A percentile compares a stretch with the other conserved stretches of the same genome.
Conservation (phyloP, 2,888 invertebrate genomes). For the Selenia dentaria region DNA sequence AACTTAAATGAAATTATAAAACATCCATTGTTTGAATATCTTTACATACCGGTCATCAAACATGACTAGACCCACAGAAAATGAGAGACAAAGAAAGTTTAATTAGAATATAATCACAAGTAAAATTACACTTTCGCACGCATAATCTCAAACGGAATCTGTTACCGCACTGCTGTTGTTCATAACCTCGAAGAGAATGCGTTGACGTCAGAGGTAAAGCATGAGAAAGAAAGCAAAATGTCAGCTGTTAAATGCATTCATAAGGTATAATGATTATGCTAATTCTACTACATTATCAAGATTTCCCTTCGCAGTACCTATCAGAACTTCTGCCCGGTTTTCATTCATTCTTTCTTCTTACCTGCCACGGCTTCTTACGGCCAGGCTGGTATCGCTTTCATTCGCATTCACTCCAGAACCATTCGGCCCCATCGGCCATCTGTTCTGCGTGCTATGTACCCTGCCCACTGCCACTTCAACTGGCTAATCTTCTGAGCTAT, state of each 20-base stretch:
- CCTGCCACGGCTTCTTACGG: too few species aligned
- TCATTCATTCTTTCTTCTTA: too few species aligned
- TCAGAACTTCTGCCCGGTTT: too few species aligned
- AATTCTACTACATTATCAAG: too few species aligned
- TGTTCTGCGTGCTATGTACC: too few species aligned
- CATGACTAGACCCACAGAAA: conserved; percentile 19
- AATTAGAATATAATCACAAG: conserved; percentile 29
- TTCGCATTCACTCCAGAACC: too few species aligned
- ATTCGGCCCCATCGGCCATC: too few species aligned
- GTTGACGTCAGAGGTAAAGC: conserved; percentile 29
- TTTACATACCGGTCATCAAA: conserved; percentile 11
- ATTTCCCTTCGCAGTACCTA: too few species aligned
- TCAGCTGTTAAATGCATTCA: neutral
- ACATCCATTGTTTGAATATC: conserved; percentile 11
- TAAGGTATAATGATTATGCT: conserved; percentile 7
- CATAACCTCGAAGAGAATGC: conserved; percentile 22
- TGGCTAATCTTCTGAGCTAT: too few species aligned
- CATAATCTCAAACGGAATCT: conserved; percentile 32
- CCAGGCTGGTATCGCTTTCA: too few species aligned
- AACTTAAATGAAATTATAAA: conserved; percentile 12
- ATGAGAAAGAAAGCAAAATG: conserved; percentile 27
- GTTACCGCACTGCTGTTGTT: conserved; percentile 30
- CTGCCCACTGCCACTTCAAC: too few species aligned
- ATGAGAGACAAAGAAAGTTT: conserved; percentile 34
- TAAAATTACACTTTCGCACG: conserved; percentile 39